A percentile compares a stretch with the other conserved stretches of the same genome.
phyloP scores from a whole-genome alignment of 2,797 vertebrate genomes.

The Syngnathus rostellatus region DNA sequence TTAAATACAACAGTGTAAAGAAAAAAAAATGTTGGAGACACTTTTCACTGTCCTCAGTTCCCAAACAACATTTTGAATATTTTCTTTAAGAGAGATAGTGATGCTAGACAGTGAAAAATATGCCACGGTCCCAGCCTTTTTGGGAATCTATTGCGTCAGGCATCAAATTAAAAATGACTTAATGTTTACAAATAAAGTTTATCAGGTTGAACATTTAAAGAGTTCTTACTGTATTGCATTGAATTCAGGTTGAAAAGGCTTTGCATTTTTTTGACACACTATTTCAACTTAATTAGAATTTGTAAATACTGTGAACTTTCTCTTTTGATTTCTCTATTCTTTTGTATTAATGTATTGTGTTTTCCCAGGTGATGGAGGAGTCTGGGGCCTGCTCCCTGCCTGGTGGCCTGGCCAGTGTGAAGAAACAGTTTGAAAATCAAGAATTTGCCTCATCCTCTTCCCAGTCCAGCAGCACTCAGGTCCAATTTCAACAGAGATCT shows the following conservation, averaged over 20 bases:
- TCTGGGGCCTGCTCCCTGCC: conserved; percentile 77
- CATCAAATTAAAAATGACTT: no score
- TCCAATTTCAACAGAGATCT: conserved; percentile 74
- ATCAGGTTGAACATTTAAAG: no score
- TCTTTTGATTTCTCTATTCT: not conserved
- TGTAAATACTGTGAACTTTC: not conserved
- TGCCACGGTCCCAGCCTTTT: no score
- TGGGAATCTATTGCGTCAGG: no score
- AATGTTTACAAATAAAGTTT: no score
- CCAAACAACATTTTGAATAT: no score
- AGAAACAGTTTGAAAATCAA: conserved; percentile 87
- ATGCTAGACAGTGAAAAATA: no score
- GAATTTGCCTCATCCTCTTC: conserved; percentile 65
- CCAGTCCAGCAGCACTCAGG: conserved; percentile 70
- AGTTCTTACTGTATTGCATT: no score
- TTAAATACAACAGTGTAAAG: no score
- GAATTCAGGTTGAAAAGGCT: not conserved
- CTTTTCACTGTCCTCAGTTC: no score
- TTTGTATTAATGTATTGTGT: conserved; percentile 7
- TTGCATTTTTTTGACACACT: not conserved
- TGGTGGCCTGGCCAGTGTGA: conserved; percentile 87
- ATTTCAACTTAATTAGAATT: not conserved
- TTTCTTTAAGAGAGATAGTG: no score
- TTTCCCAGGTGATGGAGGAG: conserved; percentile 75
- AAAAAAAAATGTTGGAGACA: no score